A percentile compares a stretch with the other conserved stretches of the same genome.
Conservation (phyloP, 2,888 invertebrate species). For the Agrochola lychnidis region DNA sequence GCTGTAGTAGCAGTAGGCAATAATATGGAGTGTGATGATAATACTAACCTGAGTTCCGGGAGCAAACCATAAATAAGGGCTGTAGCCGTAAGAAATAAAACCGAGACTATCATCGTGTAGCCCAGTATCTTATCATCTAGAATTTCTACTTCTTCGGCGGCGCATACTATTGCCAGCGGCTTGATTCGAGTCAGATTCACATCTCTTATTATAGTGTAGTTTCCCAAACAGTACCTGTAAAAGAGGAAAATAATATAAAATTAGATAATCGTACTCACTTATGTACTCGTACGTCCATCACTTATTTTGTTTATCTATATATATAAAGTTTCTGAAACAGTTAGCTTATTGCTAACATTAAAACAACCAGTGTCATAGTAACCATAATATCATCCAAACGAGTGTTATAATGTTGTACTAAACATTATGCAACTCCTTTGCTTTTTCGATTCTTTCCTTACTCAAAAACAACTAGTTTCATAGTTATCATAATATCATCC, state of each 20-base stretch:
- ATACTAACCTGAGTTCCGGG: constrained; percentile 78
- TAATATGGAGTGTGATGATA: not conserved
- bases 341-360: no score
- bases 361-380: no score
- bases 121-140: constrained; percentile 73
- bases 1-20: not conserved
- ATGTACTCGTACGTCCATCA: not conserved
- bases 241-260: not conserved
- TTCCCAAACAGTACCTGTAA: constrained; percentile 79
- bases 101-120: constrained; percentile 81
- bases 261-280: not conserved
- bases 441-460: no score
- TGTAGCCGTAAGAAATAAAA: constrained; percentile 78
- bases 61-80: constrained; percentile 76
- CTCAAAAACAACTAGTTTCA: no score
- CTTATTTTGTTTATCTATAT: not conserved
- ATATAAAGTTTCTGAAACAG: no score
- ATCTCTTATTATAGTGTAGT: constrained; percentile 66
- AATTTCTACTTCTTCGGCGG: constrained; percentile 64
- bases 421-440: no score
- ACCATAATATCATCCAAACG: no score
- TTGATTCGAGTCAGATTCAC: constrained; percentile 55
- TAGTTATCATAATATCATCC: no score
- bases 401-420: no score
- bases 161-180: constrained; percentile 68